Conservation (phyloP, 2,888 invertebrate genomes). For the Alentia gelatinosa region DNA sequence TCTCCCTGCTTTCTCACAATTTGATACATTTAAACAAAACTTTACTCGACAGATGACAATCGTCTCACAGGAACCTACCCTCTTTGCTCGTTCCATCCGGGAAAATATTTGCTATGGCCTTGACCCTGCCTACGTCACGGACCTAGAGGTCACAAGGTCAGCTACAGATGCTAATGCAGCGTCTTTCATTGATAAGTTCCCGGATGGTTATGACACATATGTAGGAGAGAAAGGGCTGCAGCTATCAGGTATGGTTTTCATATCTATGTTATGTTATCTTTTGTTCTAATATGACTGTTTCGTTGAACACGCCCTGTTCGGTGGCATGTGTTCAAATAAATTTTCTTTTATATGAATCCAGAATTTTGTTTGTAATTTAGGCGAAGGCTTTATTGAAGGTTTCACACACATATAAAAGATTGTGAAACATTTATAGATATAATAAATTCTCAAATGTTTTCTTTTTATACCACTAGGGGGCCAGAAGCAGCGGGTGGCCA, state of each 20-base stretch:
- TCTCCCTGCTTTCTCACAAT: not conserved
- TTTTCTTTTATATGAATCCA: not conserved
- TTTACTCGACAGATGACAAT: constrained; percentile 72
- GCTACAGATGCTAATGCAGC: constrained; percentile 81
- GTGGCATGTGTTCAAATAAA: not conserved
- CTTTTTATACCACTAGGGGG: constrained; percentile 73
- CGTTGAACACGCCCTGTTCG: not conserved
- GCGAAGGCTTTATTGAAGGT: not conserved
- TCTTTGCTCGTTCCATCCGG: constrained; percentile 79
- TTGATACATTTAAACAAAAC: not conserved
- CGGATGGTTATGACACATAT: constrained; percentile 79
- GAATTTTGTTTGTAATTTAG: not conserved
- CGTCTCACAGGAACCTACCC: constrained; percentile 81
- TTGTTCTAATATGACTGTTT: not conserved
- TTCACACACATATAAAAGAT: not conserved
- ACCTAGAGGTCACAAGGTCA: constrained; percentile 69
- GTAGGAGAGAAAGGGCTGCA: constrained; percentile 81
- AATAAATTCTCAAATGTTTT: not conserved
- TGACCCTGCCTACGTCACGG: constrained; percentile 60
- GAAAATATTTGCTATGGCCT: constrained; percentile 81
- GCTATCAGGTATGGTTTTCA: constrained; percentile 76
- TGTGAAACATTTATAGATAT: not conserved
- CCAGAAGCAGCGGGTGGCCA: constrained; percentile 81
- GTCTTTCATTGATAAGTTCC: constrained; percentile 78
- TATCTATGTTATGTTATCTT: not conserved